Base-by-base conservation (phyloP, 2,113 vertebrate species). In the Tylochromis polylepis region DNA sequence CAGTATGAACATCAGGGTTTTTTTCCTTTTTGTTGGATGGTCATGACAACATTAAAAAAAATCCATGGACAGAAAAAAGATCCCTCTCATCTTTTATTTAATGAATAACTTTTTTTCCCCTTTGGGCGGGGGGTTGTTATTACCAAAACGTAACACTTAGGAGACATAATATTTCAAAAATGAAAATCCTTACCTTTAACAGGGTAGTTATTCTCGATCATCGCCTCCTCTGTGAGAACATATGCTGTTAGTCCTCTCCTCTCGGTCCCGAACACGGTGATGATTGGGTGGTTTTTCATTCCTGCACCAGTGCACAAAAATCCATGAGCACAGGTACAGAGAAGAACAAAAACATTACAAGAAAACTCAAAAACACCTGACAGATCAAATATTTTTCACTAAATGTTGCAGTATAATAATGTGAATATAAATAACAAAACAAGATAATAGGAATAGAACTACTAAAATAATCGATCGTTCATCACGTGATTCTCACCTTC, bases 201-300 rank as follows among this genome's bases (percentile, higher is more conserved):
- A 14, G 96, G 96, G 53, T 55, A 97, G 38, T 75, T 89, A 8
- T 67, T 77, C 43, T 87, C 93, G 29, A 92, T 95, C 95, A 94
- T 95, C 46, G 96, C 94, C 11, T 93, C 81, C 77, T 90, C 62
- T 15, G 80, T 87, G 53, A 97, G 91, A 36, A 96, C 27, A 20
- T 95, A 96, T 4, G 87, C 90, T 1, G 93, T 95, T 16, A 96
- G 87, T 22, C 95, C 95, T 29, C 12, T 83, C 10, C 1, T 89
- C 78, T 87, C 36, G 1, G 83, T 88, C 6, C 96, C 96, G 67
- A 93, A 96, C 79, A 58, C 90, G 8, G 16, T 72, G 81, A 96
- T 92, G 12, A 96, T 89, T 1, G 96, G 96, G 78, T 96, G 95
- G 83, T 6, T 51, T n/a, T 3, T 87, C 81, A 95, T 36, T 1